phyloP scores from a whole-genome alignment of 2,888 invertebrate genomes.

The Junonia oenone region DNA sequence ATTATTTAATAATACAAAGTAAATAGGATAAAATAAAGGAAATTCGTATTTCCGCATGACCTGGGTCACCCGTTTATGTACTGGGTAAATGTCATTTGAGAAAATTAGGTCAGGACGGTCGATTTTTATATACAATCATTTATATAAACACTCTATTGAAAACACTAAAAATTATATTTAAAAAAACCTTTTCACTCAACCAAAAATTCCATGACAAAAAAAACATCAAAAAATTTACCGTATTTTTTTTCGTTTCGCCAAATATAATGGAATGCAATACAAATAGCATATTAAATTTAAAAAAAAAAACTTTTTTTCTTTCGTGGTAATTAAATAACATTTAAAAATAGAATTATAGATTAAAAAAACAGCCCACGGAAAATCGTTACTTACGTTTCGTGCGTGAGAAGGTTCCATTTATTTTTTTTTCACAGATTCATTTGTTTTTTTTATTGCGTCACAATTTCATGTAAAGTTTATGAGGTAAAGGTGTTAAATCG shows the following conservation, averaged over 20 bases:
- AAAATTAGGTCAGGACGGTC: conserved; percentile 53
- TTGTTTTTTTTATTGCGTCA: conserved; percentile 3
- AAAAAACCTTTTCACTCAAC: no score
- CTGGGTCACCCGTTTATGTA: conserved; percentile 51
- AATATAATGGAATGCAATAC: no score
- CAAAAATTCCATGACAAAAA: no score
- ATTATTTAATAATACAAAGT: conserved; percentile 1
- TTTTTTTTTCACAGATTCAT: conserved; percentile 19
- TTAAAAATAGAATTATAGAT: conserved; percentile 39
- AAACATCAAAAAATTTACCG: no score
- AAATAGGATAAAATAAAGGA: neutral
- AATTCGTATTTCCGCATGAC: conserved; percentile 39
- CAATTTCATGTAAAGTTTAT: conserved; percentile 3
- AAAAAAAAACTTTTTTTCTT: no score
- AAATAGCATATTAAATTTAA: no score
- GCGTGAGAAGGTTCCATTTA: conserved; percentile 19
- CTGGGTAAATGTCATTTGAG: conserved; percentile 48
- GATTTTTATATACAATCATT: conserved; percentile 29
- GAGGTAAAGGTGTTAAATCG: conserved; percentile 17
- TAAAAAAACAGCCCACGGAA: conserved; percentile 42
- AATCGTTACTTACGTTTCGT: conserved; percentile 56
- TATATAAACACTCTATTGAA: conserved; percentile 10
- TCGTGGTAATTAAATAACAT: no score
- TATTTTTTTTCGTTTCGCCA: no score
- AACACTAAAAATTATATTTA: no score